Evolutionary conservation across 2,888 invertebrate genomes (phyloP).

Genomic region (Amorpha juglandis): DNA sequence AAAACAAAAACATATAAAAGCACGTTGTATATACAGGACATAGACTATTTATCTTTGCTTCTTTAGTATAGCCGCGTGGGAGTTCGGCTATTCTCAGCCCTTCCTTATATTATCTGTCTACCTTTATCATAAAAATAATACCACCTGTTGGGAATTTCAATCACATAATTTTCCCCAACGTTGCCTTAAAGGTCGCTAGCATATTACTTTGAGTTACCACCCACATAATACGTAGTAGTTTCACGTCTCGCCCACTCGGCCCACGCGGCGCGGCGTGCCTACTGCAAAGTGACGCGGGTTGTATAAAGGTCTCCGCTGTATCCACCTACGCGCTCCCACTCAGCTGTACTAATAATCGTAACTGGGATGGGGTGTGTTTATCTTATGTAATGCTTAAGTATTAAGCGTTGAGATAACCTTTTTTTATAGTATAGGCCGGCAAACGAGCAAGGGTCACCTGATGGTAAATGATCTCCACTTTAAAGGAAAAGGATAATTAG

Average conservation of each 20-base stretch:
- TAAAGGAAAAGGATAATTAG: no score
- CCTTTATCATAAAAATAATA: background rate
- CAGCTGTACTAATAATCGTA: background rate
- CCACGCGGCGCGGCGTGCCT: slow-evolving; percentile 12
- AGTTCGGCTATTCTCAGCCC: no score
- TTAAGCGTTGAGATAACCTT: no score
- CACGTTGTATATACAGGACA: no score
- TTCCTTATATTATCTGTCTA: no score
- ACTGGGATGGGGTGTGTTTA: background rate
- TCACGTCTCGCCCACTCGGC: background rate
- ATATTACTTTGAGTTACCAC: background rate
- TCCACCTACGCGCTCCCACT: background rate
- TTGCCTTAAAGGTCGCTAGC: background rate
- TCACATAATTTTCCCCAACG: background rate
- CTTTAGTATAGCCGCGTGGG: no score
- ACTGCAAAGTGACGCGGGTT: background rate
- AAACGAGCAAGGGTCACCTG: no score
- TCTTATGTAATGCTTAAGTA: background rate
- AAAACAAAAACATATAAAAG: no score
- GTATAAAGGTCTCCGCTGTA: background rate
- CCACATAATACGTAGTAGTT: background rate
- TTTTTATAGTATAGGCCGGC: no score
- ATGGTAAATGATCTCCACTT: no score
- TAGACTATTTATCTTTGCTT: no score
- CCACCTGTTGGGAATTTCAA: background rate